These are phyloP conservation scores for Panulirus ornatus DNA, from an alignment of 1,140 invertebrate genomes.

Conservation along the genomic window DNA sequence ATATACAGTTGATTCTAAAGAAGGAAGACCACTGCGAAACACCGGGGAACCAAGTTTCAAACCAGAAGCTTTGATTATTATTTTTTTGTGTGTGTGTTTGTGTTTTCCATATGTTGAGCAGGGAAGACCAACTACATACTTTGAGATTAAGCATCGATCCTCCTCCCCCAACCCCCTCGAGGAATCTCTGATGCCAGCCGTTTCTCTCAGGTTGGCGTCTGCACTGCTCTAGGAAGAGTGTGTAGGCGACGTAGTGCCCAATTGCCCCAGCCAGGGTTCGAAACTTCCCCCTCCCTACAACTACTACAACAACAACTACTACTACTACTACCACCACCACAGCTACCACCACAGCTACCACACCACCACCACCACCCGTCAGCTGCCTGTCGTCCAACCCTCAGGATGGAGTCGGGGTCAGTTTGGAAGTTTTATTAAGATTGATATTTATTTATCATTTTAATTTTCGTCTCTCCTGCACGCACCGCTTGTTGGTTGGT, in stretches of 20 bases:
- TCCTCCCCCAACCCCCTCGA: too few relatives aligned
- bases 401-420: constrained; percentile 2
- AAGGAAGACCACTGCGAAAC: too few relatives aligned
- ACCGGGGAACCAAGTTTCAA: too few relatives aligned
- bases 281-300: constrained; percentile 5
- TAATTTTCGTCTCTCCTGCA: constrained; percentile 2
- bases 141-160: too few relatives aligned
- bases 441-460: background rate
- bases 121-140: too few relatives aligned
- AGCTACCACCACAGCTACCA: background rate
- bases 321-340: background rate
- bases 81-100: too few relatives aligned
- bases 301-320: background rate
- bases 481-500: constrained; percentile 12
- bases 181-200: too few relatives aligned
- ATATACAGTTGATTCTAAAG: too few relatives aligned
- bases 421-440: constrained; percentile 11
- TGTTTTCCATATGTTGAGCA: too few relatives aligned
- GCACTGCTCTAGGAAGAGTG: too few relatives aligned
- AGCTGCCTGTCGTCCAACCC: background rate
- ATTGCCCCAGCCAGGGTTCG: background rate
- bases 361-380: constrained; percentile 1
- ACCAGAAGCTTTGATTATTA: too few relatives aligned
- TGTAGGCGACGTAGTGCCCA: background rate
- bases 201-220: too few relatives aligned